Percentiles rank a stretch among this genome's conserved stretches.
Evolutionary conservation across 53 echinoderm and acorn worm species (phyloP).

Genomic region (Paracentrotus lividus): DNA sequence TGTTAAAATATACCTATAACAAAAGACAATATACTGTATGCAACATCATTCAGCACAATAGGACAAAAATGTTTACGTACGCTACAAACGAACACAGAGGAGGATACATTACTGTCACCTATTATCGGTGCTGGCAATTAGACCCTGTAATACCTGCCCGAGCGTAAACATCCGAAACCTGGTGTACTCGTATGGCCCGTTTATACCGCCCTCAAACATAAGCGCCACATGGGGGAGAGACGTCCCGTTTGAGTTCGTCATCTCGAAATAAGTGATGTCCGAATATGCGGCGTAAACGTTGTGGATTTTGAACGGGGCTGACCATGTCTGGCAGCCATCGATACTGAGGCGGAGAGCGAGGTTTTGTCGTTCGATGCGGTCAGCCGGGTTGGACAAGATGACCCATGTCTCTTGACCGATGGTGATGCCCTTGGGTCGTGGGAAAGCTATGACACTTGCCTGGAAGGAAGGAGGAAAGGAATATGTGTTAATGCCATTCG

Average conservation of each 20-base stretch:
- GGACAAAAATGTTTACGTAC: background rate
- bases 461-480: conserved; percentile 24
- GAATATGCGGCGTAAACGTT: conserved; percentile 81
- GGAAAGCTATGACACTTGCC: conserved; percentile 85
- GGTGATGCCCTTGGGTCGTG: conserved; percentile 54
- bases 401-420: conserved; percentile 74
- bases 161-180: conserved; percentile 85
- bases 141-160: conserved; percentile 79
- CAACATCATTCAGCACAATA: background rate
- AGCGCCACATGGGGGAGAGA: conserved; percentile 69
- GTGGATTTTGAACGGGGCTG: conserved; percentile 78
- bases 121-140: conserved; percentile 52
- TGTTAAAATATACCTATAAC: background rate
- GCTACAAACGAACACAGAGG: background rate
- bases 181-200: conserved; percentile 68
- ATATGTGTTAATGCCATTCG: too few relatives aligned
- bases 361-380: conserved; percentile 72
- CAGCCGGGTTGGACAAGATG: conserved; percentile 91
- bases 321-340: conserved; percentile 88
- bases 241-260: conserved; percentile 50
- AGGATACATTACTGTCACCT: conserved; percentile 25
- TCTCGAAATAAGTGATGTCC: conserved; percentile 85
- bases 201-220: conserved; percentile 81
- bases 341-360: conserved; percentile 87
- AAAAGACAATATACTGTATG: background rate